phyloP scores from a whole-genome alignment of 2,888 invertebrate genomes.

The Laothoe populi region DNA sequence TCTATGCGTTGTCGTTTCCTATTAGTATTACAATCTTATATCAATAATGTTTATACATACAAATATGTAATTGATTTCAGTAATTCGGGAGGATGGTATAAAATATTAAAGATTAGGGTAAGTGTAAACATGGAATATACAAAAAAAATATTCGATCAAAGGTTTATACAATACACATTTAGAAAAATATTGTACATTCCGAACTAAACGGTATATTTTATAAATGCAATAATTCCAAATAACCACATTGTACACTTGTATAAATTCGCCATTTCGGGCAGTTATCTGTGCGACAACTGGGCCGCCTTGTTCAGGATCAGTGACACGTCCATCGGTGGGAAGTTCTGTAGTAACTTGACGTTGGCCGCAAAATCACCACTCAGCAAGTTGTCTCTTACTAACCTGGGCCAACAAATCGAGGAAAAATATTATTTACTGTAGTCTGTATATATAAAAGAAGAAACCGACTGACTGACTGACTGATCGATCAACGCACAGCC shows the following conservation, averaged over 20 bases:
- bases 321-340: constrained; percentile 95
- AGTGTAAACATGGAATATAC: constrained; percentile 9
- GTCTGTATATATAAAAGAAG: no score
- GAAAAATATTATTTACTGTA: not conserved
- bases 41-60: not conserved
- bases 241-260: not conserved
- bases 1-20: not conserved
- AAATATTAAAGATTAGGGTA: constrained; percentile 32
- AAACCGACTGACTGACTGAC: no score
- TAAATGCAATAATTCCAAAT: constrained; percentile 38
- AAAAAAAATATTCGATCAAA: not conserved
- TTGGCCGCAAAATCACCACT: constrained; percentile 96
- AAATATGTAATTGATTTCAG: constrained; percentile 32
- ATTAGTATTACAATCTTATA: not conserved
- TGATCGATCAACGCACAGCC: no score
- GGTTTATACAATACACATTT: constrained; percentile 21
- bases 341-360: constrained; percentile 97
- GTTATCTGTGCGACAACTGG: constrained; percentile 77
- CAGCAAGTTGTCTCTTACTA: constrained; percentile 92
- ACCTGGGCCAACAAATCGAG: constrained; percentile 79
- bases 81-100: constrained; percentile 42
- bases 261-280: not conserved
- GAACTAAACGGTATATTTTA: constrained; percentile 29
- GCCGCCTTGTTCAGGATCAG: constrained; percentile 92
- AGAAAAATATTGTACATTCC: constrained; percentile 23